phyloP scores from a whole-genome alignment of 2,113 vertebrate species.

The Marcusenius ussheri region DNA sequence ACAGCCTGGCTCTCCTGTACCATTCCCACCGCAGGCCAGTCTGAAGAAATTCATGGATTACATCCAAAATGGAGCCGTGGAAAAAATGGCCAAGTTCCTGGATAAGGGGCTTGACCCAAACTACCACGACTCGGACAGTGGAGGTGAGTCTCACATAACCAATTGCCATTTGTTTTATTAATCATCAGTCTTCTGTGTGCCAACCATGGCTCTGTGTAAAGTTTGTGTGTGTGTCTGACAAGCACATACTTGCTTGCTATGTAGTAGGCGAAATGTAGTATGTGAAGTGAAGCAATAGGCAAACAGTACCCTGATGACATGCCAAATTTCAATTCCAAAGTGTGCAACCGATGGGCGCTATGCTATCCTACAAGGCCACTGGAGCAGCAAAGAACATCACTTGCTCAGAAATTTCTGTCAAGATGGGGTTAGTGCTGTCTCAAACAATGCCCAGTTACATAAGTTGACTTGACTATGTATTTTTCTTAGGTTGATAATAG shows the following conservation, averaged over 20 bases:
- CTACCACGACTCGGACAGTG: constrained; percentile 79
- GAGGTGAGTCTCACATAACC: constrained; percentile 56
- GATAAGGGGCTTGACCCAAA: constrained; percentile 89
- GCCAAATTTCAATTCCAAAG: not conserved
- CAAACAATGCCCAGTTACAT: not conserved
- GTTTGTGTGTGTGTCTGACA: not conserved
- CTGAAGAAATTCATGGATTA: constrained; percentile 88
- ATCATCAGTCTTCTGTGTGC: not conserved
- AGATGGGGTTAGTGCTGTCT: not conserved
- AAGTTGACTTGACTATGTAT: not conserved
- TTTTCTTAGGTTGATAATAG: not conserved
- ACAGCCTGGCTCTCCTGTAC: not conserved
- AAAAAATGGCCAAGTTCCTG: constrained; percentile 80
- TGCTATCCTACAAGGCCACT: not conserved
- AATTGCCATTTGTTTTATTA: not conserved
- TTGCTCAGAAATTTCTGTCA: not conserved
- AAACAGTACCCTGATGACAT: not conserved
- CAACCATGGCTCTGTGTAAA: not conserved
- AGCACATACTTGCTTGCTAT: not conserved
- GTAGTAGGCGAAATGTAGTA: not conserved
- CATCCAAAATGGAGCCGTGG: constrained; percentile 72
- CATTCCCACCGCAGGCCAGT: constrained; percentile 63
- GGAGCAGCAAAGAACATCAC: not conserved
- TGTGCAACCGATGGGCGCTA: not conserved
- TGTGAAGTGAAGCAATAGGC: not conserved